phyloP scores from a whole-genome alignment of 2,888 invertebrate genomes.

The Patella depressa region DNA sequence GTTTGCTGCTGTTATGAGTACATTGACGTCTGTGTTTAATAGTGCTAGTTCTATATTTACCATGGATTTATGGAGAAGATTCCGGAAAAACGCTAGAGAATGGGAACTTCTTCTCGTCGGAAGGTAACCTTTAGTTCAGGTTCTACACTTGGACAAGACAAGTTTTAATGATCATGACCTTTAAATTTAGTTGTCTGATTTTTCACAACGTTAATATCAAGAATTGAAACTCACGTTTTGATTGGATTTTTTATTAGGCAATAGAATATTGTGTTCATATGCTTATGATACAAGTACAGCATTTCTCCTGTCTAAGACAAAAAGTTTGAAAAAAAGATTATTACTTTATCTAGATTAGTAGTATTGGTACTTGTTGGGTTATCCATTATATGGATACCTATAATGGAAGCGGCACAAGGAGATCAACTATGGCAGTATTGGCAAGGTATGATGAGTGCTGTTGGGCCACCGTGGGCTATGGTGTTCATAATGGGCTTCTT shows the following conservation, averaged over 20 bases:
- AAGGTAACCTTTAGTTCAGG: neutral
- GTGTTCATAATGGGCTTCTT: conserved; percentile 51
- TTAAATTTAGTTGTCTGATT: too few species aligned
- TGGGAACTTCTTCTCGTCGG: conserved; percentile 33
- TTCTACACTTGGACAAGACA: too few species aligned
- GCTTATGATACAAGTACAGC: too few species aligned
- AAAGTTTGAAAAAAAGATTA: too few species aligned
- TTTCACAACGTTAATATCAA: too few species aligned
- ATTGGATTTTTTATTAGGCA: too few species aligned
- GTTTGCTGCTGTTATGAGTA: conserved; percentile 39
- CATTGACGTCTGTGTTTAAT: conserved; percentile 38
- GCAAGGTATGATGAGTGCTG: conserved; percentile 48
- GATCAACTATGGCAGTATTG: conserved; percentile 54
- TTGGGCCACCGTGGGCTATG: conserved; percentile 54
- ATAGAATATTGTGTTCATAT: too few species aligned
- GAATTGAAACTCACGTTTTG: too few species aligned
- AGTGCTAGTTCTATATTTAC: conserved; percentile 38
- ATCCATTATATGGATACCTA: conserved; percentile 38
- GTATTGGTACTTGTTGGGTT: conserved; percentile 31
- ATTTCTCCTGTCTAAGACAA: too few species aligned
- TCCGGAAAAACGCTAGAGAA: conserved; percentile 25
- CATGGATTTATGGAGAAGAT: conserved; percentile 35
- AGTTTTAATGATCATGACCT: too few species aligned
- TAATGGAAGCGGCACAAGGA: conserved; percentile 42
- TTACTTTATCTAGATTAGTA: conserved; percentile 22